Base-by-base conservation (phyloP, 2,888 invertebrate genomes). In the Dromius quadrimaculatus region DNA sequence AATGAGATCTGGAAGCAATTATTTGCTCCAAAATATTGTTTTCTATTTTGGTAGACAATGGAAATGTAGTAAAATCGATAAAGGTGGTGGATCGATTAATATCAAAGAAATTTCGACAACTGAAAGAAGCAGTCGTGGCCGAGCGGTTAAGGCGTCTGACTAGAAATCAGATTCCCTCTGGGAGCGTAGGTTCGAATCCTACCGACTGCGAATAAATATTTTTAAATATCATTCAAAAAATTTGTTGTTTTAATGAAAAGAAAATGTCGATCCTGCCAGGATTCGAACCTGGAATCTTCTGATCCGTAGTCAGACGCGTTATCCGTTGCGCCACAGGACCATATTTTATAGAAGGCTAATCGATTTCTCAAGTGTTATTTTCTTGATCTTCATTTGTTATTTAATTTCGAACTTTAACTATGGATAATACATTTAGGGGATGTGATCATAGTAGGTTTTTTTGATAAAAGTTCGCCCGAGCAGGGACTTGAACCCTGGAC, bases 151-250 rank as follows among this genome's bases (percentile, higher is more conserved):
- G 90, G 91, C 91, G 91, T 90, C 90, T 91, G 91, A 91, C 91
- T 91, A 89, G 90, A 91, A 91, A 91, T 91, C 91, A 90, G 90
- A 90, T 91, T 91, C 91, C 91, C 91, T 91, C 90, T 91, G 90
- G 91, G 91, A 91, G 91, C 91, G 91, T 90, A 91, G 91, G 91
- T 92, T 92, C 91, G 91, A 91, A 90, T 91, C 91, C 91, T 91
- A 90, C 91, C 90, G 90, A 88, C 91, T 90, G 91, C 91, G 91
- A 77, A 78, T 15, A 17, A n/a, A 17, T 20, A 15, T 8, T 47
- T 47, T 47, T 20, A n/a, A 2, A 20, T 47, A 17, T 47, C 38
- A 38, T 5, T 13, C 11, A 5, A 1, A 0, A 1, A 3, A 38
- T 6, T 1, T 38, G 1, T 38, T 11, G 11, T 1, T 2, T 11